Base-by-base conservation (phyloP, 1,140 invertebrate genomes). In the Charaxes varanes region DNA sequence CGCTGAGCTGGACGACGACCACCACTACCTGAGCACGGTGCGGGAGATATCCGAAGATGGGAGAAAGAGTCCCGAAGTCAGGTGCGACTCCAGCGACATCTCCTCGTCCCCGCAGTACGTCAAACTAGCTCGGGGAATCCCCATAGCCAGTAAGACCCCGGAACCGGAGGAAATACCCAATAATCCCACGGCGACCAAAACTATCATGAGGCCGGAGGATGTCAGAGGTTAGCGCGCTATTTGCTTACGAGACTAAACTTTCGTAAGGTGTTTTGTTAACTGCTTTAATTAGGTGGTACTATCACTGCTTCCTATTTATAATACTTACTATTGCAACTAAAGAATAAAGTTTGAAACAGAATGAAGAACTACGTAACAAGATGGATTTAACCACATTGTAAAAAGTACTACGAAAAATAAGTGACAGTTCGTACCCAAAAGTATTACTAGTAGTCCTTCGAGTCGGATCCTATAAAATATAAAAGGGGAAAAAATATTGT, bases 21-120 rank as follows among this genome's bases (percentile, higher is more conserved):
- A 58, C 17, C 69, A 71, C 14, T 53, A 61, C 19, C 46, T 78
- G 7, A 60, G 45, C 2, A 79, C 74, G 1, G 65, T 79, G 1
- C 52, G 71, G 4, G 74, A 79, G 54, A 46, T 69, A 4, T 62
- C 67, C 0, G 71, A 74, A 33, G 73, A 78, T 13, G 56, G 62
- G 2, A 26, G 53, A 3, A 48, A 46, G 16, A 54, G 46, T 18
- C 44, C 52, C 6, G 50, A 54, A 4, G 40, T 30, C 23, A 37
- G 23, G 8, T 6, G 14, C 36, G 40, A 31, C 2, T 21, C 22
- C 27, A 17, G 23, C 0, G 43, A 54, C 14, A 41, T 53, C 13
- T 59, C 62, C 3, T 58, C 53, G 6, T 67, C 64, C 14, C 65
- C 70, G 27, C 65, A 68, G 36, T 74, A 71, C 38, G 67, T 69